Evolutionary conservation across 2,113 vertebrate genomes (phyloP).

Genomic region (Trachemys scripta): DNA sequence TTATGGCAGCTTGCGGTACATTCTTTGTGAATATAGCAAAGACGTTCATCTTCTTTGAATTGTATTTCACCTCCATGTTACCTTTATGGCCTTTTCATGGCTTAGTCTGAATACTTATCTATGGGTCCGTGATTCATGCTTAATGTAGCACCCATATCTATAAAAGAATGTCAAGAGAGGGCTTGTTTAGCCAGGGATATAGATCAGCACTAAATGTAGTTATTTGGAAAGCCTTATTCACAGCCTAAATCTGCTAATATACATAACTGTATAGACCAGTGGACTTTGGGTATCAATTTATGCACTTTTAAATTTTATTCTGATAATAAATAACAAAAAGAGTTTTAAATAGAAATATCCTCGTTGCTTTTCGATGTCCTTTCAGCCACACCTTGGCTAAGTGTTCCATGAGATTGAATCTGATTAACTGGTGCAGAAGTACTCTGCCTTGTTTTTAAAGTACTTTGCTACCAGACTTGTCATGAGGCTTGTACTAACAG

Average conservation of each 20-base stretch:
- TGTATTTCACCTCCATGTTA: neutral
- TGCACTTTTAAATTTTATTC: neutral
- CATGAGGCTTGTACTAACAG: neutral
- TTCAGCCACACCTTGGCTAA: neutral
- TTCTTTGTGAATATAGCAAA: neutral
- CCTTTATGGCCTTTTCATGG: neutral
- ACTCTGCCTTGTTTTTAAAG: neutral
- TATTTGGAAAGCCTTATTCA: neutral
- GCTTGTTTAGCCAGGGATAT: neutral
- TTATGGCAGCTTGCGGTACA: neutral
- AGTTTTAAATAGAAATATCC: neutral
- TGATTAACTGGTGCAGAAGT: neutral
- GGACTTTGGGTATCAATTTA: neutral
- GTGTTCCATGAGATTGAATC: neutral
- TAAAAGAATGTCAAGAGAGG: neutral
- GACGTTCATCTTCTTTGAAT: neutral
- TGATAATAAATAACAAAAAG: neutral
- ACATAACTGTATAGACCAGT: neutral
- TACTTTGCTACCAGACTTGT: neutral
- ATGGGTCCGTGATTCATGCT: neutral
- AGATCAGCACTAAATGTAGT: neutral
- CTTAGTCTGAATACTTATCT: neutral
- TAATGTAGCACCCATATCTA: neutral
- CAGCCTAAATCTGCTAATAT: neutral
- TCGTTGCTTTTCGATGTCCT: rapidly evolving